Evolutionary conservation across 2,797 vertebrate species (phyloP), one percentile per base, ranked within the genome.

Genomic region (Poecile montanus): DNA sequence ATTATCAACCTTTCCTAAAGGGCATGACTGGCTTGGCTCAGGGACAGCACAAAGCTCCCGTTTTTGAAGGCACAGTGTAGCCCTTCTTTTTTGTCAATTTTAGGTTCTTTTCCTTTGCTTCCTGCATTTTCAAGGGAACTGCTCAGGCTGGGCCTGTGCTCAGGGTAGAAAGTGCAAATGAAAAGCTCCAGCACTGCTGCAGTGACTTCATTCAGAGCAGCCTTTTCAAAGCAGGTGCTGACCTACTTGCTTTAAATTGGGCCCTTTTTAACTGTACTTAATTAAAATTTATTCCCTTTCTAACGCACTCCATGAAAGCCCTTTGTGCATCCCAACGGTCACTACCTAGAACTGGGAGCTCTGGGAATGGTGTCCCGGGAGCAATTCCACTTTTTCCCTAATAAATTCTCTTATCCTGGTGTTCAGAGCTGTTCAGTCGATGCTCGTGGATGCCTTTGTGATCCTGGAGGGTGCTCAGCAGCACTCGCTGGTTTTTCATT

Each of bases 271-370:
- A 93, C 78, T 44, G 62, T 4, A 85, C 57, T 87, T 87, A 60
- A 91, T 93, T 95, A 95, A 95, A 94, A 95, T 48, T 23, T 89
- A 32, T 60, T 90, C 75, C 53, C 62, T 74, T 88, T 95, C 91
- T 75, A 95, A 61, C 29, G 42, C 19, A 7, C 93, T 88, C 70
- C 85, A 14, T 60, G 95, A 93, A 94, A 95, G 97, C 66, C 88
- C 88, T 47, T 60, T 96, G 96, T 94, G 94, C 94, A 88, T 96
- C 92, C 94, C 91, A 78, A 77, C 79, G 70, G 87, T 68, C 93
- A n/a, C 95, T 60, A n/a, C 92, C 89, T 85, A 76, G 93, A 78
- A 88, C 56, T 71, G 73, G 73, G 61, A 94, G 91, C 93, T 83
- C 83, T 51, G 83, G 94, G 88, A 96, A 58, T 47, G 86, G 76